Percentiles rank a stretch among this genome's conserved stretches.
phyloP scores from a whole-genome alignment of 2,888 invertebrate species.

The Torymus tubicola region DNA sequence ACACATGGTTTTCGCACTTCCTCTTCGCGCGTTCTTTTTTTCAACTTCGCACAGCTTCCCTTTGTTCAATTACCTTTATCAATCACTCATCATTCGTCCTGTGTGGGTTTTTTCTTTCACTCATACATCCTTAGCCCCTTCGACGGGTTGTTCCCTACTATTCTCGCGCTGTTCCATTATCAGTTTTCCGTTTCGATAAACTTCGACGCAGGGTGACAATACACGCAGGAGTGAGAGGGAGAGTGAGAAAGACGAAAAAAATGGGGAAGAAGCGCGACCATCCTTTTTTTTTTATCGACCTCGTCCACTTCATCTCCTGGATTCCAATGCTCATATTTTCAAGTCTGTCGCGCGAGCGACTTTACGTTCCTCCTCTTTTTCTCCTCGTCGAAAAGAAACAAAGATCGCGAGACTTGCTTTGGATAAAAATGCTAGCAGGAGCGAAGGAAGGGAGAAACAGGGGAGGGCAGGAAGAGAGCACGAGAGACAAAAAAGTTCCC shows the following conservation, averaged over 20 bases:
- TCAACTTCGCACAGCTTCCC: conserved; percentile 15
- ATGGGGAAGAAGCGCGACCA: conserved; percentile 4
- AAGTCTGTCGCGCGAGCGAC: not conserved
- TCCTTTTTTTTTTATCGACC: conserved; percentile 22
- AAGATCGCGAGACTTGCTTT: conserved; percentile 21
- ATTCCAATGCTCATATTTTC: conserved; percentile 41
- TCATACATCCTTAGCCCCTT: too few relatives aligned
- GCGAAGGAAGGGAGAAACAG: not conserved
- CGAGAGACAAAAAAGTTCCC: not conserved
- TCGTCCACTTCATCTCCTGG: conserved; percentile 12
- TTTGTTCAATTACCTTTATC: conserved; percentile 40
- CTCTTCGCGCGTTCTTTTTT: conserved; percentile 10
- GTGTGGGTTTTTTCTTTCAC: conserved; percentile 54
- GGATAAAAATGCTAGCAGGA: conserved; percentile 9
- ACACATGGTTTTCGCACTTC: too few relatives aligned
- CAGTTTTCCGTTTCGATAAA: conserved; percentile 45
- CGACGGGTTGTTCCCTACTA: conserved; percentile 7
- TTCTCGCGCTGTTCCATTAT: conserved; percentile 38
- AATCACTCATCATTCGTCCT: conserved; percentile 50
- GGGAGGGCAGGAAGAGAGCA: not conserved
- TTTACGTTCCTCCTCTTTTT: not conserved
- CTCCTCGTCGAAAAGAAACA: not conserved
- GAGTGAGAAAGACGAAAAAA: conserved; percentile 2
- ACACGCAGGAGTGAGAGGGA: not conserved
- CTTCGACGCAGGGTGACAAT: conserved; percentile 21